Base-by-base conservation (phyloP, 2,888 invertebrate species). In the Monopis laevigella region DNA sequence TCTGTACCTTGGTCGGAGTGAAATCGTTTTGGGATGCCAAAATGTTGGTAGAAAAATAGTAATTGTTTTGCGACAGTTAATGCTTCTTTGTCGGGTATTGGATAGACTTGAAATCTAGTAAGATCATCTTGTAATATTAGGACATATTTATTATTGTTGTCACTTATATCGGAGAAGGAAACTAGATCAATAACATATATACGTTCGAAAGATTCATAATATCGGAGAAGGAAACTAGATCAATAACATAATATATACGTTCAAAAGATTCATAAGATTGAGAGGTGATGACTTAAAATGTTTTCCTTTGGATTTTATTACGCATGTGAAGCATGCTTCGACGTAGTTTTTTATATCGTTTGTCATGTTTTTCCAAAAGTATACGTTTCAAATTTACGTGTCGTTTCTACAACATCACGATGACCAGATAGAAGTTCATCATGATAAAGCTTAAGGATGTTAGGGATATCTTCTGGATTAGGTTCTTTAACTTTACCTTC, bases 251-350 rank as follows among this genome's bases (percentile, higher is more conserved):
- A n/a, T n/a, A n/a, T 3, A 59, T 52, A 13, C 54, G 45, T 49
- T 57, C 55, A 19, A 58, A 57, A 4, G 57, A 54, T 50, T 56
- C 55, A n/a, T n/a, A n/a, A n/a, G n/a, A n/a, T n/a, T n/a, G n/a
- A n/a, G n/a, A n/a, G n/a, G n/a, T n/a, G n/a, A 55, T 55, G 3
- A 58, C 57, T 50, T 57, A 42, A 34, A 44, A 58, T 1, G 39
- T 51, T 50, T 50, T 54, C 27, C 55, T 43, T 46, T 55, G 55
- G 2, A 54, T 55, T 49, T 58, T 56, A 30, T 52, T 56, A 8
- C 50, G 45, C 55, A 57, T 8, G 30, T 48, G 2, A 38, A 7
- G 42, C 56, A 59, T 4, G 40, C 40, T 2, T 56, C 48, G 2
- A 57, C 34, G 17, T 56, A 58, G 1, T 43, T 45, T 50, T 57